Conservation (phyloP, 2,888 invertebrate genomes). For the Cantharis rufa region DNA sequence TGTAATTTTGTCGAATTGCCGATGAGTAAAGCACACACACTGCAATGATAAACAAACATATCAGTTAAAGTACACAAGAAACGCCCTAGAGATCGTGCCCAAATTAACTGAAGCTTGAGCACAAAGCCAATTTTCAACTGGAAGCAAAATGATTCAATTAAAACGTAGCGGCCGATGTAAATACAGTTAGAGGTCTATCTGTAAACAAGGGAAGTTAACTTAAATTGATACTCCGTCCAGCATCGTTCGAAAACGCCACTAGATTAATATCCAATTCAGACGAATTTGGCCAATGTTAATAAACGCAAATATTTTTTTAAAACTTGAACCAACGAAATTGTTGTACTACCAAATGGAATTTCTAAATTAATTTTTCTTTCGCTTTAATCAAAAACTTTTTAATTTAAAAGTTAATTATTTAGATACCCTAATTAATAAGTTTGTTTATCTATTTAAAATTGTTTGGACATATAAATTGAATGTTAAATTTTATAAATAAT, state of each 20-base stretch:
- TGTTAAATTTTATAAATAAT: background rate
- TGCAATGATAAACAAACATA: slow-evolving; percentile 35
- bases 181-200: slow-evolving; percentile 44
- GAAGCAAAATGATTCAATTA: slow-evolving; percentile 48
- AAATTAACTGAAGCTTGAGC: slow-evolving; percentile 39
- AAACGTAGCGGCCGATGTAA: slow-evolving; percentile 39
- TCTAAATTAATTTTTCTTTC: background rate
- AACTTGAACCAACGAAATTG: background rate
- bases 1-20: slow-evolving; percentile 17
- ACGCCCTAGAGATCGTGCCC: slow-evolving; percentile 29
- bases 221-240: slow-evolving; percentile 29
- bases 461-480: background rate
- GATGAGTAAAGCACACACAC: slow-evolving; percentile 22
- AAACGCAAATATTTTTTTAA: background rate
- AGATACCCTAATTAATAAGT: background rate
- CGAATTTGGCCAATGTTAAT: background rate
- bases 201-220: slow-evolving; percentile 40
- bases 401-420: background rate
- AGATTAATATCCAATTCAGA: slow-evolving; percentile 14
- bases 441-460: background rate
- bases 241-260: slow-evolving; percentile 8
- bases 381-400: background rate
- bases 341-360: background rate
- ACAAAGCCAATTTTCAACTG: slow-evolving; percentile 46
- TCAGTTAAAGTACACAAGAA: slow-evolving; percentile 30